Conservation (phyloP, 2,113 vertebrate species). For the Triplophysa tibetana region DNA sequence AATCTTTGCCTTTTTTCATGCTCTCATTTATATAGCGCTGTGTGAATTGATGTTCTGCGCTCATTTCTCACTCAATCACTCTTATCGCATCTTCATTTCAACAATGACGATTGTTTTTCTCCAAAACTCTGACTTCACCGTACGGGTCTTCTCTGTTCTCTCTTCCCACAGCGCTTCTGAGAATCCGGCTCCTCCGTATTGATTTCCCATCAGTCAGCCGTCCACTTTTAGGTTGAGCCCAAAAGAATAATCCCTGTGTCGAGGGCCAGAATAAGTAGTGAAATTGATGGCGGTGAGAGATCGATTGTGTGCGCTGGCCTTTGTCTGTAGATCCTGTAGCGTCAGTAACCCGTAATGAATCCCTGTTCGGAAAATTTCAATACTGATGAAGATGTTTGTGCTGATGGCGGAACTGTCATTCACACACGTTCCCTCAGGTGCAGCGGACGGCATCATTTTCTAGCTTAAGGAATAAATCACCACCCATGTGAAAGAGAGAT, state of each 20-base stretch:
- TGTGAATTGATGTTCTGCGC: slow-evolving; percentile 6
- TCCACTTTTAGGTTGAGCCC: slow-evolving; percentile 60
- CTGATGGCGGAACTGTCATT: slow-evolving; percentile 30
- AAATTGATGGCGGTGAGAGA: slow-evolving; percentile 59
- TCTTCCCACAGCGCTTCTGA: slow-evolving; percentile 44
- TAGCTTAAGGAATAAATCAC: not conserved
- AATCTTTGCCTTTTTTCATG: not conserved
- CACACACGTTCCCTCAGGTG: slow-evolving; percentile 18
- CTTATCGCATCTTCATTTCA: slow-evolving; percentile 34
- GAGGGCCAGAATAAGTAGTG: slow-evolving; percentile 67
- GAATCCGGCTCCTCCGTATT: slow-evolving; percentile 63
- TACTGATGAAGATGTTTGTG: slow-evolving; percentile 49
- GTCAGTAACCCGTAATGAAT: slow-evolving; percentile 47
- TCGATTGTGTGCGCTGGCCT: slow-evolving; percentile 60
- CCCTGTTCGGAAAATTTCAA: slow-evolving; percentile 48
- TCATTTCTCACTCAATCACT: slow-evolving; percentile 11
- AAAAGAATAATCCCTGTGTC: slow-evolving; percentile 70
- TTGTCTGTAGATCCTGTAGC: slow-evolving; percentile 45
- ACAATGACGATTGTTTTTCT: slow-evolving; percentile 39
- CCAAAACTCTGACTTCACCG: slow-evolving; percentile 47
- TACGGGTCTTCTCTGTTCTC: slow-evolving; percentile 47
- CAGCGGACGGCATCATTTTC: not conserved
- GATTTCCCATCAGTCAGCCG: slow-evolving; percentile 74
- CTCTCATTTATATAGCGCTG: slow-evolving; percentile 24
- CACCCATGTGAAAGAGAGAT: too few species aligned